Percentiles rank a stretch among this genome's conserved stretches.
phyloP scores from a whole-genome alignment of 35 echinoderm and acorn worm genomes.

The Eucidaris tribuloides region DNA sequence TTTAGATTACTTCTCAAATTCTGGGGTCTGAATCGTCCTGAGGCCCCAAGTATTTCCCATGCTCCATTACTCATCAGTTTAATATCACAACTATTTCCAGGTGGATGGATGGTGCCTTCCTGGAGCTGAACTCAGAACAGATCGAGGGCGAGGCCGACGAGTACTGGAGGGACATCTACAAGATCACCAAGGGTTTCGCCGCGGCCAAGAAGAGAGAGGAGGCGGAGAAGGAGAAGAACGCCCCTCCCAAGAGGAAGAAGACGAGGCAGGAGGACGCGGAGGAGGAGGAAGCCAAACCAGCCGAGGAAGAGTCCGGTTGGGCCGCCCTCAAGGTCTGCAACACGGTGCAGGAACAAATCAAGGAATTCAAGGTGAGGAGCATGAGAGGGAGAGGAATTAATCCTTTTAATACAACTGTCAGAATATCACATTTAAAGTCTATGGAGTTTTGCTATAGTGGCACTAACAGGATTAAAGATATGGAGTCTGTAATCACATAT shows the following conservation, averaged over 20 bases:
- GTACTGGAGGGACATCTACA: conserved; percentile 99
- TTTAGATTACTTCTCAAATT: too few relatives aligned
- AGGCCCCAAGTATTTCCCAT: too few relatives aligned
- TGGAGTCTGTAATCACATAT: too few relatives aligned
- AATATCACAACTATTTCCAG: too few relatives aligned
- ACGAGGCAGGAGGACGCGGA: conserved; percentile 24
- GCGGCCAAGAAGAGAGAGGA: conserved; percentile 89
- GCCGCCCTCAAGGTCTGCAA: conserved; percentile 95
- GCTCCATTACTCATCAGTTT: too few relatives aligned
- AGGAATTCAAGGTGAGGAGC: conserved; percentile 81
- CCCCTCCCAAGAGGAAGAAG: conserved; percentile 81
- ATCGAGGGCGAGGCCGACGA: conserved; percentile 89
- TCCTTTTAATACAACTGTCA: too few relatives aligned
- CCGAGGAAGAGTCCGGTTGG: conserved; percentile 78
- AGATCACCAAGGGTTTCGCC: conserved; percentile 90
- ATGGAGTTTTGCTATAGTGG: too few relatives aligned
- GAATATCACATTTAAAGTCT: too few relatives aligned
- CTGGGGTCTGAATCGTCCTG: too few relatives aligned
- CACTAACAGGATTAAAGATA: too few relatives aligned
- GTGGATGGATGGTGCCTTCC: conserved; percentile 98
- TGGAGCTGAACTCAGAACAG: conserved; percentile 85
- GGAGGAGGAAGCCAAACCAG: conserved; percentile 54
- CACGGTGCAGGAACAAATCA: conserved; percentile 86
- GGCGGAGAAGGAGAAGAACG: conserved; percentile 84
- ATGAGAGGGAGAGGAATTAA: too few relatives aligned